Evolutionary conservation across 2,113 vertebrate genomes (phyloP).

Genomic region (Melanerpes aurifrons): DNA sequence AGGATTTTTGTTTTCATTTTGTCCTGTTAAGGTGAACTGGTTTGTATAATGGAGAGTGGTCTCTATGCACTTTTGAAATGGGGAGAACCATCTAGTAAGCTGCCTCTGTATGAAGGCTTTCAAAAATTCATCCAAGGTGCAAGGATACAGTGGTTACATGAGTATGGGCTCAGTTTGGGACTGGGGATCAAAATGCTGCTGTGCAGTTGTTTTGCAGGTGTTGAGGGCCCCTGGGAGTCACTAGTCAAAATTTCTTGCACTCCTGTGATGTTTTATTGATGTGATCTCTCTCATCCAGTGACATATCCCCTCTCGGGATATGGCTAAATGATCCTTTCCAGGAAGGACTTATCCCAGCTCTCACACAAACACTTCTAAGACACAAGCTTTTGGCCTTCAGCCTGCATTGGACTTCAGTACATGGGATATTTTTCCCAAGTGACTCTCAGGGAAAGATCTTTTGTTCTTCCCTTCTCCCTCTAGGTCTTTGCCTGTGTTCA

Average conservation of each 20-base stretch:
- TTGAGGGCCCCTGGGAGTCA: background rate
- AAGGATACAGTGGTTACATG: background rate
- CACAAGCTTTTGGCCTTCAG: background rate
- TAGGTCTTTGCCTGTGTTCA: background rate
- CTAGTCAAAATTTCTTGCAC: background rate
- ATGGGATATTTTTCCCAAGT: background rate
- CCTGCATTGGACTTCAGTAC: background rate
- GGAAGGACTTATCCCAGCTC: background rate
- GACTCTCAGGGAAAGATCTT: background rate
- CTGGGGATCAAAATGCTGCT: background rate
- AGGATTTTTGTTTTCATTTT: slow-evolving; percentile 1
- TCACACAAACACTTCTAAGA: slow-evolving; percentile 7
- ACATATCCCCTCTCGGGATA: background rate
- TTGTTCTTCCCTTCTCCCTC: background rate
- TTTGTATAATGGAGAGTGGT: background rate
- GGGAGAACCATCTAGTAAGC: background rate
- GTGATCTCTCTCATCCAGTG: background rate
- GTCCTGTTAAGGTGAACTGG: background rate
- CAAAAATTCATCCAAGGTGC: background rate
- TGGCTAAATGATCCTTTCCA: background rate
- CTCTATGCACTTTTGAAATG: slow-evolving; percentile 3
- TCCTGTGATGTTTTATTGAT: background rate
- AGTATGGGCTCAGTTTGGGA: background rate
- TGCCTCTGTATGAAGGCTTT: background rate
- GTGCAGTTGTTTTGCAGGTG: background rate